Percentiles rank a stretch among this genome's conserved stretches.
Evolutionary conservation across 2,113 vertebrate species (phyloP).

Genomic region (Harpagus bidentatus): DNA sequence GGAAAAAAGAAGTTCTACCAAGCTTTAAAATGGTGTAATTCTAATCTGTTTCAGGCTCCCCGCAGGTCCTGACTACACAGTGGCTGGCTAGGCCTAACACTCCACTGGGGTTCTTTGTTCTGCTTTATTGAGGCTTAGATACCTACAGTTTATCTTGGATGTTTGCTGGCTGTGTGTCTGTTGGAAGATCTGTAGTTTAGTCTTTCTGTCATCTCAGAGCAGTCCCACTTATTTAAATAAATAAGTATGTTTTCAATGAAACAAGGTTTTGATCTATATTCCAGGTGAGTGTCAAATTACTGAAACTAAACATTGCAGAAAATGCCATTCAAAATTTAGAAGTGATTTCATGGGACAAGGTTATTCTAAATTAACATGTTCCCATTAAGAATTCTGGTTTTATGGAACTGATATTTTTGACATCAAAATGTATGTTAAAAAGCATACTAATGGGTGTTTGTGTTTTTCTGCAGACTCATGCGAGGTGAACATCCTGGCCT

Average conservation of each 20-base stretch:
- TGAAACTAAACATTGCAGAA: not conserved
- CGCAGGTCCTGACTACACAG: not conserved
- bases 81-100: not conserved
- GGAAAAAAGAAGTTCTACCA: not conserved
- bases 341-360: not conserved
- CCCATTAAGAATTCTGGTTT: not conserved
- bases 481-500: not conserved
- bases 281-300: not conserved
- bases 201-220: not conserved
- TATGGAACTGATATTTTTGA: not conserved
- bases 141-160: not conserved
- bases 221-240: not conserved
- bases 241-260: not conserved
- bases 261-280: not conserved
- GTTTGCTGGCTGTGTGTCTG: not conserved
- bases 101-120: not conserved
- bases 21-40: not conserved
- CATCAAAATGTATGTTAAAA: not conserved
- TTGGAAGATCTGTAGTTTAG: not conserved
- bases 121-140: not conserved
- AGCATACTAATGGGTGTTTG: not conserved
- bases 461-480: not conserved
- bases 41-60: not conserved
- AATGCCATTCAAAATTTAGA: not conserved
- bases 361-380: not conserved